Evolutionary conservation across 23 tunicate genomes (phyloP), one percentile per base, ranked within the genome.

Genomic region (Halocynthia roretzi): DNA sequence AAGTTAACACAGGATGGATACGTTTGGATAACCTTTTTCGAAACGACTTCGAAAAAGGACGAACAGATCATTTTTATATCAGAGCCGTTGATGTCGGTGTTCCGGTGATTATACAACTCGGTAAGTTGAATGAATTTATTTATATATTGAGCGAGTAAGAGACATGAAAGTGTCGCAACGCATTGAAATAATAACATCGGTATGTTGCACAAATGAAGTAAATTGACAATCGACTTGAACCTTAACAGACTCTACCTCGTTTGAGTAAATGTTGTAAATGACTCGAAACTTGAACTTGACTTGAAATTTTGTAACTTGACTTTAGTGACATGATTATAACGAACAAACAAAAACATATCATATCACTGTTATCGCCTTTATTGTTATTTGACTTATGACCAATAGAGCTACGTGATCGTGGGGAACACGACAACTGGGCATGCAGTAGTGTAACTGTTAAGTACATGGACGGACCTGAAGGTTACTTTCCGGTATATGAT

Each of bases 401-500:
- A 10, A 19, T 70, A 85, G 90, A 71, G 15, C 69, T 84, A 11
- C 70, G 72, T 54, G 63, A 62, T 8, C 17, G 44, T 8, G 54
- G 22, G 6, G 40, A 70, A 31, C 55, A 52, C 10, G 86, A 87
- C 67, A 54, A 68, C 20, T 87, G 93, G 93, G 55, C 76, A 7
- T 86, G 91, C 71, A 78, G 80, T 51, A 70, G 71, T 20, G 58
- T 86, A 31, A 48, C 15, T 10, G 76, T 86, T 12, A 20, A 57
- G 61, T 52, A 80, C 56, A 60, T 69, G 18, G 53, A 66, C 7
- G 73, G 68, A 19, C 11, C 51, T 44, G 72, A 74, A 54, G 56
- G 31, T 50, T 40, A 9, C 8, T 86, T 72, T 68, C 91, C 91
- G 21, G 80, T 86, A 6, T 86, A 72, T 56, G 91, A 86, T 21